Base-by-base conservation (phyloP, 2,888 invertebrate genomes). In the Clusia tigrina region DNA sequence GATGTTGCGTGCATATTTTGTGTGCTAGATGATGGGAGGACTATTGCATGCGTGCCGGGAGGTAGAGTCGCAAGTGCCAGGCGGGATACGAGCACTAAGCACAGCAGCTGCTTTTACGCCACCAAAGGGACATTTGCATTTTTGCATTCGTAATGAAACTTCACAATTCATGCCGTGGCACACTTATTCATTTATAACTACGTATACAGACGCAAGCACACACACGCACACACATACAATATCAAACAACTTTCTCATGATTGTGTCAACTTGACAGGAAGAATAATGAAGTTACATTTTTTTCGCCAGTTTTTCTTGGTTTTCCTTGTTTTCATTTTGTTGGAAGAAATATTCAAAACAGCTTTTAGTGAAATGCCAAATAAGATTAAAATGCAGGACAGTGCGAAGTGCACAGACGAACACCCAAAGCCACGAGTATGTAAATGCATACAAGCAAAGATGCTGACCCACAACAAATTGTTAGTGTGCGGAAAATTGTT, bases 61-160 rank as follows among this genome's bases (percentile, higher is more conserved):
- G 12, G 42, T 42, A 42, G n/a, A 6, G 42, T 6, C 32, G 42
- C 32, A 32, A 32, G 32, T 32, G 32, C 32, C 32, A 9, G n/a
- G 32, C 12, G 32, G 32, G 6, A 9, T 12, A 32, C 12, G 5
- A 12, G 42, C 42, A 42, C 3, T n/a, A 42, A 32, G 12, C n/a
- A 42, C 42, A 15, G n/a, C n/a, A 3, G n/a, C 42, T 42, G n/a
- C 42, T 42, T 9, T 12, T 32, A 32, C 42, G 6, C 3, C 42
- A 42, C 37, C 37, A 63, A 63, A 25, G 38, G 22, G 54, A 26
- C 25, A 58, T 58, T 58, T 58, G 48, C 58, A 58, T 52, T 52
- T 58, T 37, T 22, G 58, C 52, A 58, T 53, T 58, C 37, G 52
- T 58, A 58, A 58, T 58, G 58, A 58, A 58, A 58, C 32, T 58